Evolutionary conservation across 2,797 vertebrate species (phyloP), one percentile per base, ranked within the genome.

Genomic region (Dipus sagitta): DNA sequence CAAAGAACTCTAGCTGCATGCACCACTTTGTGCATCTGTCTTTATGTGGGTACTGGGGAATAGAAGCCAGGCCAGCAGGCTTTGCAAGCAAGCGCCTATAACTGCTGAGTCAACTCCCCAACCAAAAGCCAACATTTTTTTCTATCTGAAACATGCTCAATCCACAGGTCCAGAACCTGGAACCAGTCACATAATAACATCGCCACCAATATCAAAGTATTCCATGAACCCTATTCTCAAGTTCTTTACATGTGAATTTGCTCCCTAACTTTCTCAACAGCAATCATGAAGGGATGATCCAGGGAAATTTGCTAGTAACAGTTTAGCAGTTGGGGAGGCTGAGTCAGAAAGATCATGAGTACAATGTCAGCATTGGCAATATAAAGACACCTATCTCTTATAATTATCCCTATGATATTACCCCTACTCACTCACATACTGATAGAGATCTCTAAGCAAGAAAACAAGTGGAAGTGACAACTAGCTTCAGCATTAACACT

Each of bases 181-280:
- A 74, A 38, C 20, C 8, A 30, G 54, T n/a, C 42, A 26, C n/a
- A 67, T 6, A 4, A 68, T 0, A 3, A 23, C 42, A 54, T 4
- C 0, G 9, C 42, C 83, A 64, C 30, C 3, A 12, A 6, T 7
- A 42, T 70, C 38, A 21, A 75, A 14, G 58, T 24, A 7, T 18
- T 5, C 32, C 4, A 0, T 0, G 23, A 88, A 68, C 28, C 23
- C 86, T 65, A 18, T 6, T 54, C 42, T 28, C 20, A 8, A 12
- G 28, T 1, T 34, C 70, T 71, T 81, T 24, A 71, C 28, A 81
- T 20, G 8, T n/a, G 28, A 88, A 20, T 88, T 85, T 2, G 3
- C n/a, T 64, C n/a, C 52, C 78, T 54, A 60, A 60, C 47, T 71
- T 74, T 94, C 90, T 77, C 67, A 58, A 65, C 14, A 92, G 71